Evolutionary conservation across 2,888 invertebrate species (phyloP).

Genomic region (Choristoneura rosaceana): DNA sequence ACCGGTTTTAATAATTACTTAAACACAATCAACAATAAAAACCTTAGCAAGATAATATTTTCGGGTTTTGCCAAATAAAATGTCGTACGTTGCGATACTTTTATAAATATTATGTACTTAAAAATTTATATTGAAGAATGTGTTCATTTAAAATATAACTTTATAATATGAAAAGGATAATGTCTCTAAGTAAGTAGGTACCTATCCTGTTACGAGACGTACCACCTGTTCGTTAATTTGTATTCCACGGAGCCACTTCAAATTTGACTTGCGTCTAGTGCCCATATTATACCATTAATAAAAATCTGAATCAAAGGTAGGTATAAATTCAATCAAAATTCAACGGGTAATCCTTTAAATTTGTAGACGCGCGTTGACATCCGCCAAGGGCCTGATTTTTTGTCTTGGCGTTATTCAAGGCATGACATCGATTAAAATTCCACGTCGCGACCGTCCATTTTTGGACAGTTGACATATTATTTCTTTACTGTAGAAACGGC

Average conservation of each 20-base stretch:
- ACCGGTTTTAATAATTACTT: slow-evolving; percentile 47
- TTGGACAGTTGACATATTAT: slow-evolving; percentile 61
- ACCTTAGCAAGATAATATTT: slow-evolving; percentile 48
- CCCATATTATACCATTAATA: slow-evolving; percentile 53
- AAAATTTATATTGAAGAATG: neutral
- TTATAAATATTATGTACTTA: no score
- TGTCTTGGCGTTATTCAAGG: slow-evolving; percentile 60
- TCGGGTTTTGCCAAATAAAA: slow-evolving; percentile 54
- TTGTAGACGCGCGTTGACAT: slow-evolving; percentile 58
- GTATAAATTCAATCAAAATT: slow-evolving; percentile 68
- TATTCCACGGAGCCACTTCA: slow-evolving; percentile 10
- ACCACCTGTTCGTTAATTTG: slow-evolving; percentile 20
- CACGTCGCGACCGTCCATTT: slow-evolving; percentile 62
- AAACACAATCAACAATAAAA: slow-evolving; percentile 59
- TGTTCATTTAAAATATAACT: slow-evolving; percentile 10
- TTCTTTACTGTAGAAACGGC: slow-evolving; percentile 44
- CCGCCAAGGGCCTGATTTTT: slow-evolving; percentile 55
- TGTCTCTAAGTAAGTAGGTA: neutral
- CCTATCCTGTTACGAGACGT: neutral
- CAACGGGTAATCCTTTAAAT: slow-evolving; percentile 68
- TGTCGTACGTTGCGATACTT: slow-evolving; percentile 25
- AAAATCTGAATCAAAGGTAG: slow-evolving; percentile 56
- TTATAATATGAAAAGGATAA: neutral
- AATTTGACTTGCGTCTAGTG: slow-evolving; percentile 52
- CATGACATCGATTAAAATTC: slow-evolving; percentile 71